Percentiles rank a stretch among this genome's conserved stretches.
Conservation (phyloP, 1,140 invertebrate genomes). For the Lepidurus couesii region DNA sequence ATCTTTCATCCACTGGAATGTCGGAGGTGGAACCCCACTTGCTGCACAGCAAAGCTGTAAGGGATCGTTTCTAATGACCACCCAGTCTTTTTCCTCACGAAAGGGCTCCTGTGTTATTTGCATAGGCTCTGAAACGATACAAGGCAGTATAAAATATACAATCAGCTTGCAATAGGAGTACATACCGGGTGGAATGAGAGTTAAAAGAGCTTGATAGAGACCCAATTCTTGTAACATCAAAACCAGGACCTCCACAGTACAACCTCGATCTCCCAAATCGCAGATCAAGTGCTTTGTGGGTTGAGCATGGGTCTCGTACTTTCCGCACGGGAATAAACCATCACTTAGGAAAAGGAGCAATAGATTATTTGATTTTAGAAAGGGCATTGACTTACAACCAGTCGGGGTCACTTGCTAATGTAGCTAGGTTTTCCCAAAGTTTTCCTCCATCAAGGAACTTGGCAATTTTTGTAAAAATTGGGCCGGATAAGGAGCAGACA, state of each 20-base stretch:
- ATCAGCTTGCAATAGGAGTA: neutral
- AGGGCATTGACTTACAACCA: neutral
- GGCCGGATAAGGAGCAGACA: neutral
- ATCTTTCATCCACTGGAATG: constrained; percentile 19
- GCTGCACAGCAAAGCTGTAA: neutral
- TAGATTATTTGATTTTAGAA: neutral
- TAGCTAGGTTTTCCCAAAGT: neutral
- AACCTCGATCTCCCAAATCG: constrained; percentile 13
- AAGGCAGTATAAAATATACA: neutral
- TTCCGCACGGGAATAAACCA: neutral
- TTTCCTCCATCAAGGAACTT: neutral
- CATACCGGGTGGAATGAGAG: neutral
- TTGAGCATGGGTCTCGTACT: neutral
- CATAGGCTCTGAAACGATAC: neutral
- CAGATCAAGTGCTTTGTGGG: constrained; percentile 1
- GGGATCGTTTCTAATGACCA: neutral
- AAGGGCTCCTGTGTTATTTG: neutral
- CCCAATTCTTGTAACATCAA: neutral
- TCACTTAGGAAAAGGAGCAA: neutral
- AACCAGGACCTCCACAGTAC: neutral
- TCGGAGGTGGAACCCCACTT: neutral
- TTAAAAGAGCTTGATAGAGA: neutral
- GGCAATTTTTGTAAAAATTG: neutral
- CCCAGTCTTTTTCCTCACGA: neutral
- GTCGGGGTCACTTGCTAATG: neutral